Conservation (phyloP, 92 coral and sea anemone species). For the Zoanthus solanderi region DNA sequence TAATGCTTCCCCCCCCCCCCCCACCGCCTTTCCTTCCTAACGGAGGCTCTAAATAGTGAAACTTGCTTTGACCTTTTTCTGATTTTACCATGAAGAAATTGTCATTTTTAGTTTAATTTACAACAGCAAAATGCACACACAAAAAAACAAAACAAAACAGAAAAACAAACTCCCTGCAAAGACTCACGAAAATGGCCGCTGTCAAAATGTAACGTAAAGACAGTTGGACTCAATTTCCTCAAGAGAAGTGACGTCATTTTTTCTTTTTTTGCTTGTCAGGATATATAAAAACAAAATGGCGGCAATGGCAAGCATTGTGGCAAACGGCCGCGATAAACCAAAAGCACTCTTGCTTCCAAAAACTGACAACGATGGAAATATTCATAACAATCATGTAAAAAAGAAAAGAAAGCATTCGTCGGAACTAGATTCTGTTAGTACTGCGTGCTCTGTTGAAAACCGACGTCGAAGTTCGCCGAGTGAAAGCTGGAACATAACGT, state of each 20-base stretch:
- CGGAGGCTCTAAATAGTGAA: too few species aligned
- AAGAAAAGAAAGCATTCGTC: slow-evolving; percentile 78
- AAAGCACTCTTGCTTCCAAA: slow-evolving; percentile 67
- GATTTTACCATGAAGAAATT: too few species aligned
- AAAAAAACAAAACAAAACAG: too few species aligned
- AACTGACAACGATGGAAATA: slow-evolving; percentile 55
- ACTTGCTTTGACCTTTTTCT: too few species aligned
- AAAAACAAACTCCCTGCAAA: too few species aligned
- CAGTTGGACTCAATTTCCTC: not conserved
- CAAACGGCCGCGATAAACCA: slow-evolving; percentile 75
- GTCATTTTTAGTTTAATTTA: too few species aligned
- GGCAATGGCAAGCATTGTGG: slow-evolving; percentile 62
- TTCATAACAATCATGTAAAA: slow-evolving; percentile 75
- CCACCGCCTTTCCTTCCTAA: too few species aligned
- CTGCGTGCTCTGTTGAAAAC: slow-evolving; percentile 47
- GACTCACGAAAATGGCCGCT: too few species aligned
- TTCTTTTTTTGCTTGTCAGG: not conserved
- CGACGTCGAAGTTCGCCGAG: slow-evolving; percentile 68
- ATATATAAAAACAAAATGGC: slow-evolving; percentile 73
- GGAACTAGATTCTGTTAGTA: slow-evolving; percentile 50
- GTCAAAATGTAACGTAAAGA: not conserved
- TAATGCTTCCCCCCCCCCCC: too few species aligned
- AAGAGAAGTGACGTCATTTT: slow-evolving; percentile 24
- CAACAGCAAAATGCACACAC: too few species aligned
- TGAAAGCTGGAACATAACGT: slow-evolving; percentile 95